Evolutionary conservation across 2,113 vertebrate species (phyloP).

Genomic region (Myiozetetes cayanensis): DNA sequence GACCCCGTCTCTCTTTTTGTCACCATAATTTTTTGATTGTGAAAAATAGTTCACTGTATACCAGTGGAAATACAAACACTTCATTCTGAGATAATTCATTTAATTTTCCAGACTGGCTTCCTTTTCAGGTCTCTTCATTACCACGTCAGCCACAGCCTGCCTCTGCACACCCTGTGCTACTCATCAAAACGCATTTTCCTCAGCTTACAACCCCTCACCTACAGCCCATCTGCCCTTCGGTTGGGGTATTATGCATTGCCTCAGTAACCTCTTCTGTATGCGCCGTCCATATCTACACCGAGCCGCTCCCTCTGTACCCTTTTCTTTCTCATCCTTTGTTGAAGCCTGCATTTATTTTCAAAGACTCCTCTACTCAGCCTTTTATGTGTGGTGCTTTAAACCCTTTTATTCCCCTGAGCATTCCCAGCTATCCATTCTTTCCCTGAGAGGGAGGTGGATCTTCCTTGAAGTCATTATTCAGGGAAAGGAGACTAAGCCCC

Average conservation of each 20-base stretch:
- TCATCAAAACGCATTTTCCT: conserved; percentile 25
- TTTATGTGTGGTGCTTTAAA: conserved; percentile 54
- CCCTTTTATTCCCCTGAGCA: conserved; percentile 60
- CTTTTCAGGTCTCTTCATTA: not conserved
- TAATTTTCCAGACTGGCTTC: not conserved
- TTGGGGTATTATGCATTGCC: not conserved
- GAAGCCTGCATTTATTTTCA: conserved; percentile 62
- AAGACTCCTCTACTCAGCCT: conserved; percentile 50
- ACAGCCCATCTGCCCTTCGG: not conserved
- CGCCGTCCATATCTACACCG: not conserved
- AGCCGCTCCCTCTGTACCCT: not conserved
- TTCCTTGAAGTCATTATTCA: conserved; percentile 67
- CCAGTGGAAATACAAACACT: not conserved
- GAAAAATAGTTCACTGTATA: not conserved
- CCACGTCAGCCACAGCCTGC: not conserved
- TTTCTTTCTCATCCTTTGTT: conserved; percentile 61
- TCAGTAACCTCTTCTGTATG: conserved; percentile 51
- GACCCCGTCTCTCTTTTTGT: not conserved
- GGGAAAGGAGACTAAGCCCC: conserved; percentile 16
- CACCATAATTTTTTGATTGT: not conserved
- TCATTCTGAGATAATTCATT: not conserved
- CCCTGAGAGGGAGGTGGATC: conserved; percentile 48
- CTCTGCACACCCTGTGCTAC: not conserved
- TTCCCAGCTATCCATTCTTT: conserved; percentile 58
- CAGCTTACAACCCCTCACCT: not conserved